Conservation (phyloP, 1,140 invertebrate species). For the Drosophila kurseongensis region DNA sequence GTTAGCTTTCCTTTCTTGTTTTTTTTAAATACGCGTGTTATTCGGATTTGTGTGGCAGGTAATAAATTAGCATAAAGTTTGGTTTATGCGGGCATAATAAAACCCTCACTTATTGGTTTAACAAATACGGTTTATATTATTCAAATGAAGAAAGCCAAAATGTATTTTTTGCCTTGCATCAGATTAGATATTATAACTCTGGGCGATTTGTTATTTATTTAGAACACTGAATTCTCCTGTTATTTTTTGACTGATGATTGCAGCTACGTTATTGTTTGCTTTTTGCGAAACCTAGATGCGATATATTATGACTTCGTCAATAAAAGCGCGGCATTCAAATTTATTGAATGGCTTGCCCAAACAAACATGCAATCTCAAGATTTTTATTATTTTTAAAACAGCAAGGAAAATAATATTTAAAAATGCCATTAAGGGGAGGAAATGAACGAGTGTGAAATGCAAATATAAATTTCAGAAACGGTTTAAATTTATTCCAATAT, state of each 20-base stretch:
- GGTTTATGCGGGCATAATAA: neutral
- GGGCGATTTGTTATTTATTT: neutral
- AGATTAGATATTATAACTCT: neutral
- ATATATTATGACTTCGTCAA: too few relatives aligned
- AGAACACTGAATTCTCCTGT: too few relatives aligned
- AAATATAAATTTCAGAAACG: conserved; percentile 2
- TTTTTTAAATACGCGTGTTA: conserved; percentile 10
- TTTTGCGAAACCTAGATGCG: neutral
- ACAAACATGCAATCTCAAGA: neutral
- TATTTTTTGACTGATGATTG: too few relatives aligned
- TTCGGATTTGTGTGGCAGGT: conserved; percentile 18
- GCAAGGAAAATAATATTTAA: neutral
- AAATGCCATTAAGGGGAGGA: neutral
- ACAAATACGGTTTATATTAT: conserved; percentile 2
- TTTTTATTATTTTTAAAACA: neutral
- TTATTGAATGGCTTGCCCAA: neutral
- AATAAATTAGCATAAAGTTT: conserved; percentile 21
- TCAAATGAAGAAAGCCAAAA: neutral
- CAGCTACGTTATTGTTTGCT: neutral
- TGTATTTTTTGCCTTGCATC: neutral
- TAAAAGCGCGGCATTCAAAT: neutral
- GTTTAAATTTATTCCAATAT: conserved; percentile 1
- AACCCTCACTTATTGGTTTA: conserved; percentile 1
- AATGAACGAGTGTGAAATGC: conserved; percentile 19
- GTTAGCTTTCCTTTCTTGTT: too few relatives aligned